phyloP scores from a whole-genome alignment of 2,797 vertebrate genomes.

The Yasuhikotakia modesta region DNA sequence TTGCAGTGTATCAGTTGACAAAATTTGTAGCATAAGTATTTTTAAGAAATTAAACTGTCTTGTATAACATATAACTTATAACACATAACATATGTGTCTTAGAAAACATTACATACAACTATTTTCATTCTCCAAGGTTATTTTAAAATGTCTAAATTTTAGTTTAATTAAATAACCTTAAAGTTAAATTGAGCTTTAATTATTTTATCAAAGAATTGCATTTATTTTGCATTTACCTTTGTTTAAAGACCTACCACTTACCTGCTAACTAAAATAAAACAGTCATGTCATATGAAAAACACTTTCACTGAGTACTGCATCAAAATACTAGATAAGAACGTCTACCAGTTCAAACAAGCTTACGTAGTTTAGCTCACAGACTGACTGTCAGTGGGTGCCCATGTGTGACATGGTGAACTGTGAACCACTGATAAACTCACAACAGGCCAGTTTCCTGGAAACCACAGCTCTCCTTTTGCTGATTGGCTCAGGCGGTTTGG shows the following conservation, averaged over 20 bases:
- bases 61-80: background rate
- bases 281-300: background rate
- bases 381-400: constrained; percentile 43
- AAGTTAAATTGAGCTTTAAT: background rate
- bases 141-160: no score
- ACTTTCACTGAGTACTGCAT: background rate
- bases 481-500: constrained; percentile 56
- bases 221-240: background rate
- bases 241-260: constrained; percentile 20
- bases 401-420: constrained; percentile 60
- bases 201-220: background rate
- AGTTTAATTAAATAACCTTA: background rate
- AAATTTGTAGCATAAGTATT: no score
- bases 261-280: constrained; percentile 7
- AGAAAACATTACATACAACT: background rate
- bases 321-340: constrained; percentile 49
- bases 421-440: constrained; percentile 64
- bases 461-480: constrained; percentile 36
- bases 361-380: constrained; percentile 30
- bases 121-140: no score
- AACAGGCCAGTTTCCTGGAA: constrained; percentile 61
- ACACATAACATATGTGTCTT: background rate
- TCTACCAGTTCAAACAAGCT: constrained; percentile 28
- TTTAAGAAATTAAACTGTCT: no score
- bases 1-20: background rate